phyloP scores from a whole-genome alignment of 2,797 vertebrate genomes.

The Onychomys torridus region DNA sequence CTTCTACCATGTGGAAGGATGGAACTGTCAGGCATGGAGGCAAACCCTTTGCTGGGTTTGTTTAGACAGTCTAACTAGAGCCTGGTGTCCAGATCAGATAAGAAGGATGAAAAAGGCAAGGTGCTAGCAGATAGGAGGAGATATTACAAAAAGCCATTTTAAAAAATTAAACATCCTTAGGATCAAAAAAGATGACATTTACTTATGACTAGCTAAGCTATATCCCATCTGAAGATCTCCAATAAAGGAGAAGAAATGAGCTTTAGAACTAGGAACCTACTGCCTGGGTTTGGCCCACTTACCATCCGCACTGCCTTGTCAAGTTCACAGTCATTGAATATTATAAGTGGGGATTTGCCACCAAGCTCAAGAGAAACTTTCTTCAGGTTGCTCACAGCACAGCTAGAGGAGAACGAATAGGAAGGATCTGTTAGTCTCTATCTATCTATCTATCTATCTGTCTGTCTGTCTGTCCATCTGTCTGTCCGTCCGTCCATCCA shows the following conservation, averaged over 20 bases:
- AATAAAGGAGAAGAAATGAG: neutral
- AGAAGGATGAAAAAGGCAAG: neutral
- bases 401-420: constrained; percentile 87
- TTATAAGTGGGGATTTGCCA: constrained; percentile 97
- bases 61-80: neutral
- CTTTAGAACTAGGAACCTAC: neutral
- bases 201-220: neutral
- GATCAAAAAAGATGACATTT: neutral
- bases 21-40: neutral
- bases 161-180: neutral
- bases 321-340: constrained; percentile 97
- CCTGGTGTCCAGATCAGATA: neutral
- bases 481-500: too few species aligned
- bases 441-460: rapidly evolving
- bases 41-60: neutral
- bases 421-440: neutral
- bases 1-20: neutral
- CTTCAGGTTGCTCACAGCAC: constrained; percentile 96
- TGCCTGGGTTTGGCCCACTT: constrained; percentile 75
- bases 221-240: neutral
- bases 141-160: neutral
- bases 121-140: neutral
- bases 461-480: rapidly evolving
- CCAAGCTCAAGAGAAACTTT: constrained; percentile 98
- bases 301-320: constrained; percentile 98